Evolutionary conservation across 2,113 vertebrate species (phyloP).

Genomic region (Podocnemis expansa): DNA sequence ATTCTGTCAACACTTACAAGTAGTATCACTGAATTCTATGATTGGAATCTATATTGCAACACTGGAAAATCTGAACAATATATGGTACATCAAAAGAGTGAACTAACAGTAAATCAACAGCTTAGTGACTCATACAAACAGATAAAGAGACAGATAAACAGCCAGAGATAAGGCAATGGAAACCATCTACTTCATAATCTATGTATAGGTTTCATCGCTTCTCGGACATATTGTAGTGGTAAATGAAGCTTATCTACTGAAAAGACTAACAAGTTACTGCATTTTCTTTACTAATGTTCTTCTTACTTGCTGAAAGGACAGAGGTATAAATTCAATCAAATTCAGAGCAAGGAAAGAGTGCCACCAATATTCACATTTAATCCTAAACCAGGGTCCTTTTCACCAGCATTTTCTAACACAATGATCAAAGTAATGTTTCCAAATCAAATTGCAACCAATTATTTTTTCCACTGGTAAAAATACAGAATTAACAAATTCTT

Average conservation of each 20-base stretch:
- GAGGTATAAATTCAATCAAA: background rate
- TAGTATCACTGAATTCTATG: background rate
- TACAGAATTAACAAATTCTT: background rate
- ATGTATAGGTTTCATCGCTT: constrained; percentile 8
- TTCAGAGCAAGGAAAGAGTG: background rate
- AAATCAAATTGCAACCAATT: background rate
- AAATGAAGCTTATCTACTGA: background rate
- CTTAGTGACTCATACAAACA: background rate
- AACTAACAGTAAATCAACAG: background rate
- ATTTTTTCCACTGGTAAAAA: background rate
- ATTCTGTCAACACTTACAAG: background rate
- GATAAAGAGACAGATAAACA: background rate
- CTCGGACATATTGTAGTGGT: background rate
- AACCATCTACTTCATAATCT: background rate
- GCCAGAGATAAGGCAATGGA: background rate
- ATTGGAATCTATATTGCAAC: background rate
- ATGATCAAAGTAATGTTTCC: background rate
- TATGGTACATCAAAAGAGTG: background rate
- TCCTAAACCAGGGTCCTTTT: background rate
- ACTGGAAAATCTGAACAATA: background rate
- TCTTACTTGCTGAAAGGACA: background rate
- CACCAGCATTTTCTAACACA: background rate
- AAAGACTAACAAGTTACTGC: constrained; percentile 18
- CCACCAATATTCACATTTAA: constrained; percentile 5
- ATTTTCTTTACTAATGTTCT: constrained; percentile 12